These are phyloP conservation scores for Tetragonula clypearis DNA, from an alignment of 1,140 invertebrate genomes.

Conservation along the genomic window DNA sequence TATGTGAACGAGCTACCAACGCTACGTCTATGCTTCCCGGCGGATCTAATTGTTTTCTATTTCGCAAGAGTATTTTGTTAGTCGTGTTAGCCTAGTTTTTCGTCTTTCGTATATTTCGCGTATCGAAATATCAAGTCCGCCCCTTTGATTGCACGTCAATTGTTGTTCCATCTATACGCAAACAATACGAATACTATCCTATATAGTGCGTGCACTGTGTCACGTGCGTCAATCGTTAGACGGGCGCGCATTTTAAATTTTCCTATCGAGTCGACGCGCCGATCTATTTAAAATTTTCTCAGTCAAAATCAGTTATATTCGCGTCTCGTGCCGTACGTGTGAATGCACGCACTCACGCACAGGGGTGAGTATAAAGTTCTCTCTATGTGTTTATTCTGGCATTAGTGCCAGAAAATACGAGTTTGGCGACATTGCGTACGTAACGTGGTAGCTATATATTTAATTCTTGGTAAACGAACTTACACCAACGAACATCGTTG, in stretches of 20 bases:
- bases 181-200: not conserved
- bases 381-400: constrained; percentile 7
- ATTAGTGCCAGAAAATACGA: constrained; percentile 21
- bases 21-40: not conserved
- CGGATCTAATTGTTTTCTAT: not conserved
- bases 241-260: not conserved
- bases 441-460: no score
- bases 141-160: not conserved
- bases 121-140: not conserved
- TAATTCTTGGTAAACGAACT: no score
- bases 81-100: not conserved
- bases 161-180: not conserved
- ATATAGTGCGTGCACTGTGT: no score
- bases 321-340: not conserved
- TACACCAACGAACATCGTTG: no score
- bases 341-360: not conserved
- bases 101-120: not conserved
- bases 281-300: not conserved
- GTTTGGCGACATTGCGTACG: not conserved
- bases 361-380: no score
- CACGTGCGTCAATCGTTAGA: not conserved
- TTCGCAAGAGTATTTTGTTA: not conserved
- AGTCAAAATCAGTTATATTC: not conserved
- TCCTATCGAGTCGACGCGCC: not conserved
- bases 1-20: not conserved